Evolutionary conservation across 2,113 vertebrate genomes (phyloP).

Genomic region (Genyomyrus donnyi): DNA sequence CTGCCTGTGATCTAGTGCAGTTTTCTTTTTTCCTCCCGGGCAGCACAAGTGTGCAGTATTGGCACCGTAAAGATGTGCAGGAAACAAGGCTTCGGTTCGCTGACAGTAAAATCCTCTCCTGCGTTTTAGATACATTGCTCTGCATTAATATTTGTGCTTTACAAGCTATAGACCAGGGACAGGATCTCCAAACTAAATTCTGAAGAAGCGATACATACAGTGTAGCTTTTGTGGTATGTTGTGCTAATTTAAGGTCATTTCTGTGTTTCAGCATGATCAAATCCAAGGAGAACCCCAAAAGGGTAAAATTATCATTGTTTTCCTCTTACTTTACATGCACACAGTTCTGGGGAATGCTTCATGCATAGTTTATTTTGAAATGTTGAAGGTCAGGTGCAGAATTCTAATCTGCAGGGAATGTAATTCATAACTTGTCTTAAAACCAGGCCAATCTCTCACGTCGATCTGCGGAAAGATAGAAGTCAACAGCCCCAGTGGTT

Average conservation of each 20-base stretch:
- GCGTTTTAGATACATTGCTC: not conserved
- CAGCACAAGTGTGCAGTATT: not conserved
- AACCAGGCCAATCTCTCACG: not conserved
- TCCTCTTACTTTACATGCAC: not conserved
- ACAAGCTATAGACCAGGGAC: not conserved
- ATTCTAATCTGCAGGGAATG: not conserved
- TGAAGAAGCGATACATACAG: not conserved
- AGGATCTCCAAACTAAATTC: not conserved
- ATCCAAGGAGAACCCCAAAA: not conserved
- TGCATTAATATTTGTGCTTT: not conserved
- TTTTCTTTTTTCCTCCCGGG: not conserved
- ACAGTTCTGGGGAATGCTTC: not conserved
- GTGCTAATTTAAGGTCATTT: not conserved
- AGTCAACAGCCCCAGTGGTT: not conserved
- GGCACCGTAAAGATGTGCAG: not conserved
- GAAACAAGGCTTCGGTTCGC: not conserved
- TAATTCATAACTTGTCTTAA: not conserved
- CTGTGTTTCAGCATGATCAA: not conserved
- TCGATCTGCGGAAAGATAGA: not conserved
- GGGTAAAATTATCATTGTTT: not conserved
- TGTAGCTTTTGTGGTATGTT: not conserved
- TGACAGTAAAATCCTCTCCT: not conserved
- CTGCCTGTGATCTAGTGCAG: not conserved
- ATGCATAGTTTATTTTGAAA: not conserved
- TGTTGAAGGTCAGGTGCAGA: not conserved